phyloP scores from a whole-genome alignment of 2,113 vertebrate species.

The Tupaia tana region DNA sequence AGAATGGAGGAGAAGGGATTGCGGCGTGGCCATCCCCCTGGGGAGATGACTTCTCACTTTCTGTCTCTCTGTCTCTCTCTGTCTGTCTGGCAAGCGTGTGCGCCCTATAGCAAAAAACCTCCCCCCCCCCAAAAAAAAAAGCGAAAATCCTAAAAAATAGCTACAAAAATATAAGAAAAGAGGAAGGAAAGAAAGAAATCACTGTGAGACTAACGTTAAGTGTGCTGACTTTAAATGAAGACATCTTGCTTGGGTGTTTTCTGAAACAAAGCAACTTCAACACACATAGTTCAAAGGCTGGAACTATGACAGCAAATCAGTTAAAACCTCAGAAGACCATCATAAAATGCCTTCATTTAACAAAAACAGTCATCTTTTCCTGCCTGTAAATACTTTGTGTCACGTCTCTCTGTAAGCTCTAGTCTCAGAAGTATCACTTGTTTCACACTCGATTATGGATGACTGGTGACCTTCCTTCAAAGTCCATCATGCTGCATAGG shows the following conservation, averaged over 20 bases:
- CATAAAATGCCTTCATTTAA: too few relatives aligned
- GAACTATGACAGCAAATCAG: background rate
- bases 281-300: background rate
- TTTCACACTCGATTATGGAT: background rate
- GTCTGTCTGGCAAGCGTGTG: too few relatives aligned
- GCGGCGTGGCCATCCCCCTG: too few relatives aligned
- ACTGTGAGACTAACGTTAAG: background rate
- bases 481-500: fast-evolving
- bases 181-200: background rate
- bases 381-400: background rate
- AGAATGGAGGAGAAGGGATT: too few relatives aligned
- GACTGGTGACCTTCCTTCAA: fast-evolving
- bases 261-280: background rate
- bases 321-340: too few relatives aligned
- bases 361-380: fast-evolving
- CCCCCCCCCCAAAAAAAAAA: background rate
- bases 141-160: background rate
- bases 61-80: too few relatives aligned
- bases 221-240: too few relatives aligned
- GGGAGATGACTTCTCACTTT: too few relatives aligned
- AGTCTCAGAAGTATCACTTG: background rate
- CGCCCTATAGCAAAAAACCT: too few relatives aligned
- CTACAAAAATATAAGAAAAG: background rate
- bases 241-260: background rate
- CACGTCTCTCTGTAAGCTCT: background rate